A percentile compares a stretch with the other conserved stretches of the same genome.
phyloP scores from a whole-genome alignment of 2,888 invertebrate genomes.

The Chromoteleia sp. region DNA sequence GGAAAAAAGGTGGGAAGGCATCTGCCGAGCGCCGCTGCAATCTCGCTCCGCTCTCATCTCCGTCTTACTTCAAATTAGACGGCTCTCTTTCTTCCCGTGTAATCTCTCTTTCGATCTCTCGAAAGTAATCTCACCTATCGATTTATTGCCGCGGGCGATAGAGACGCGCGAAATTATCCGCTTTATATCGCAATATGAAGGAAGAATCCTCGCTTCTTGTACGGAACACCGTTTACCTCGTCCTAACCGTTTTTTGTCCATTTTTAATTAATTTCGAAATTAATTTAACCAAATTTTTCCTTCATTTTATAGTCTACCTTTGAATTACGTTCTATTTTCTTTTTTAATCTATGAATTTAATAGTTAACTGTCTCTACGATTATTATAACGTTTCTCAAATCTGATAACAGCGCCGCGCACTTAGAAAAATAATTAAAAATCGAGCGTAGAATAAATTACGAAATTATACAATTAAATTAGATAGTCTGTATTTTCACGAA shows the following conservation, averaged over 20 bases:
- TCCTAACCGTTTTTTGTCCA: slow-evolving; percentile 6
- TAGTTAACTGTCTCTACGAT: neutral
- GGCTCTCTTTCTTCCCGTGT: slow-evolving; percentile 65
- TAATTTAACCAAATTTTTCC: slow-evolving; percentile 44
- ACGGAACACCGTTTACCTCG: slow-evolving; percentile 26
- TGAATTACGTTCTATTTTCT: neutral
- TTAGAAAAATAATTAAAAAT: too few relatives aligned
- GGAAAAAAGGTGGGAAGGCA: slow-evolving; percentile 82
- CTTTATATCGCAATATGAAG: slow-evolving; percentile 66
- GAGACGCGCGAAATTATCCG: slow-evolving; percentile 68
- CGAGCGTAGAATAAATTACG: too few relatives aligned
- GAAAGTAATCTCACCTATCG: slow-evolving; percentile 68
- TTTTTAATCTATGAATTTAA: neutral
- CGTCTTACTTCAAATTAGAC: slow-evolving; percentile 62
- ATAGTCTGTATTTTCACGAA: too few relatives aligned
- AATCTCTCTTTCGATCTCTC: slow-evolving; percentile 65
- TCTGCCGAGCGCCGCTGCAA: slow-evolving; percentile 77
- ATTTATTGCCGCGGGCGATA: slow-evolving; percentile 67
- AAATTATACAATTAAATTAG: too few relatives aligned
- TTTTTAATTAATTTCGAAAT: slow-evolving; percentile 24
- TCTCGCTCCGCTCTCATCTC: slow-evolving; percentile 68
- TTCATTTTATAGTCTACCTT: neutral
- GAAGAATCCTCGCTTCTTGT: slow-evolving; percentile 55
- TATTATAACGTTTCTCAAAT: too few relatives aligned
- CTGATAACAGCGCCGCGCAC: too few relatives aligned